Conservation (phyloP, 2,797 vertebrate genomes). For the Anguilla anguilla region DNA sequence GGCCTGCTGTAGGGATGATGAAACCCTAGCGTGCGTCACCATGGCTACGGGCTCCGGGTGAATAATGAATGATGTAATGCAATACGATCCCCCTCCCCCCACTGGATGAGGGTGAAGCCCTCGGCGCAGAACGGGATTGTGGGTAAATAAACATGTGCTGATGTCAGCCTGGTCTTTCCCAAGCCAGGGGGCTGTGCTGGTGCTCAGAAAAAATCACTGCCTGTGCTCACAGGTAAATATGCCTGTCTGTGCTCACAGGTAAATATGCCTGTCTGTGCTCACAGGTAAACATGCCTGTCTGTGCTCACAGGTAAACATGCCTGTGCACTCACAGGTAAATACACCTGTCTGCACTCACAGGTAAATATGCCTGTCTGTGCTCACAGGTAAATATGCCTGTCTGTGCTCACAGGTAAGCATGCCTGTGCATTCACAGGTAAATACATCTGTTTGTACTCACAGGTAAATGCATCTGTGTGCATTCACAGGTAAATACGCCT, state of each 20-base stretch:
- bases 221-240: not conserved
- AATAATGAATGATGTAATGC: slow-evolving; percentile 10
- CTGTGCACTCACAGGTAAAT: too few species aligned
- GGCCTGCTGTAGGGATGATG: not conserved
- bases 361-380: not conserved
- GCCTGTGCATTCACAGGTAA: not conserved
- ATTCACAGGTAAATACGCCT: not conserved
- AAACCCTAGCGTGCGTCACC: not conserved
- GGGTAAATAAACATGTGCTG: slow-evolving; percentile 1
- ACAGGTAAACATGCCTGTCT: not conserved
- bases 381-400: too few species aligned
- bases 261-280: not conserved
- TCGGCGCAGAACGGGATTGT: not conserved
- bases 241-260: not conserved
- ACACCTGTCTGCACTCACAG: not conserved
- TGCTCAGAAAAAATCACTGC: not conserved
- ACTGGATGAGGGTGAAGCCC: not conserved
- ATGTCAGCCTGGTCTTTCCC: not conserved
- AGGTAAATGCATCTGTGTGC: not conserved
- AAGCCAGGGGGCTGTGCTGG: not conserved
- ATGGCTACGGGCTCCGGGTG: not conserved
- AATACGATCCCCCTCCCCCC: not conserved
- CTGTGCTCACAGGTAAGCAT: too few species aligned
- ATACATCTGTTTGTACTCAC: not conserved
- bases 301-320: not conserved